Conservation (phyloP, 2,888 invertebrate genomes). For the Microdon myrmicae region DNA sequence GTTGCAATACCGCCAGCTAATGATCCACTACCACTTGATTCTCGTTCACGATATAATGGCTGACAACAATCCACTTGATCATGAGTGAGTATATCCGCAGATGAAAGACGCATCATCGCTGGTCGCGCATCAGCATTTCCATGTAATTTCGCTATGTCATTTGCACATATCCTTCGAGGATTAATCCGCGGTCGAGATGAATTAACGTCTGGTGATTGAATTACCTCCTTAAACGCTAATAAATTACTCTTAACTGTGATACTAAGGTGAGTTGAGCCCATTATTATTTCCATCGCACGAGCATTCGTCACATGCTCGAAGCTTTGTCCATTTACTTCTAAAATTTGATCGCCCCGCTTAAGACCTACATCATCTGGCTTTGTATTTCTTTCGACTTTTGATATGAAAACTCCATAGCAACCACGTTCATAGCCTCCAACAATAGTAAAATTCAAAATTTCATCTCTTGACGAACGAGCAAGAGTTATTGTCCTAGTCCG, state of each 20-base stretch:
- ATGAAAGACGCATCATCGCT: conserved; percentile 72
- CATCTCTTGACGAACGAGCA: conserved; percentile 91
- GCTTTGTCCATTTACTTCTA: conserved; percentile 97
- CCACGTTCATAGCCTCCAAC: conserved; percentile 93
- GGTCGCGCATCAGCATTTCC: conserved; percentile 64
- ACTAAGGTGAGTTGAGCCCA: conserved; percentile 93
- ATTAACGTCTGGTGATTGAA: conserved; percentile 66
- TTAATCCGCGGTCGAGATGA: conserved; percentile 61
- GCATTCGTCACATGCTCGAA: conserved; percentile 93
- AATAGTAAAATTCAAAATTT: conserved; percentile 91
- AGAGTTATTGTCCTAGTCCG: conserved; percentile 90
- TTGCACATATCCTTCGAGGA: conserved; percentile 65
- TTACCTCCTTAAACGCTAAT: conserved; percentile 80
- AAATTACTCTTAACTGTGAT: conserved; percentile 97
- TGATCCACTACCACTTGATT: conserved; percentile 48
- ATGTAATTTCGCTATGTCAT: conserved; percentile 76
- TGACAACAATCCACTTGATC: conserved; percentile 66
- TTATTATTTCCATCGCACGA: conserved; percentile 91
- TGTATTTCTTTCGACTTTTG: conserved; percentile 91
- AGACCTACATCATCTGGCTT: conserved; percentile 96
- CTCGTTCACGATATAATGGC: conserved; percentile 66
- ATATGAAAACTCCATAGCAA: conserved; percentile 92
- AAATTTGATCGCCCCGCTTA: conserved; percentile 96
- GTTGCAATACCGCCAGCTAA: conserved; percentile 34
- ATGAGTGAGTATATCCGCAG: conserved; percentile 73